These are phyloP conservation scores for Guaruba guarouba DNA, from an alignment of 2,113 vertebrate species.

Conservation along the genomic window DNA sequence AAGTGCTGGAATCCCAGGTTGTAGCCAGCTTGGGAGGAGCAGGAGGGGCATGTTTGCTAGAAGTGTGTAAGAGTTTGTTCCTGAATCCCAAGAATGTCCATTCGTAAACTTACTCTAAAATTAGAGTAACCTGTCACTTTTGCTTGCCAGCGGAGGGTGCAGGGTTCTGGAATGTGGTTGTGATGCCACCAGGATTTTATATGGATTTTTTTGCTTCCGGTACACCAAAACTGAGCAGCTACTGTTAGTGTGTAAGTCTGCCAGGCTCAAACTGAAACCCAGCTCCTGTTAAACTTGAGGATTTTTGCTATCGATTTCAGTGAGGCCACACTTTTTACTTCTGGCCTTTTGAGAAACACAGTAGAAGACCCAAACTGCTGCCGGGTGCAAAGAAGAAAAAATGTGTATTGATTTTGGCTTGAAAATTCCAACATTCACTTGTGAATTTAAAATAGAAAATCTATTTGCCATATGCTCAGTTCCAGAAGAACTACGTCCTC, in stretches of 20 bases:
- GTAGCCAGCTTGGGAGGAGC: background rate
- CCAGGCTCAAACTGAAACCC: background rate
- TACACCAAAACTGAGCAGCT: fast-evolving
- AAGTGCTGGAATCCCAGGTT: background rate
- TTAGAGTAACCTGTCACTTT: background rate
- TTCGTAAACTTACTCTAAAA: background rate
- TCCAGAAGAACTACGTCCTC: background rate
- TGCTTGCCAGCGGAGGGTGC: background rate
- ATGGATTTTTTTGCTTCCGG: background rate
- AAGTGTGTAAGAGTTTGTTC: background rate
- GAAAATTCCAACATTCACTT: background rate
- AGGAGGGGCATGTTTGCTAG: background rate
- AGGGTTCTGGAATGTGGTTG: no score
- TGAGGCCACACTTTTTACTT: background rate
- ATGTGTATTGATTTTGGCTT: background rate
- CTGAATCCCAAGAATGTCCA: background rate
- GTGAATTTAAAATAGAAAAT: conserved; percentile 16
- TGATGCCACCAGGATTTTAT: background rate
- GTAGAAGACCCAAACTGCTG: background rate
- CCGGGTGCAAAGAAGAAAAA: background rate
- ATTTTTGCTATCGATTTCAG: background rate
- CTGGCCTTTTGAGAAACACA: background rate
- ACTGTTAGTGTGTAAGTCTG: background rate
- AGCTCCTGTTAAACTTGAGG: background rate
- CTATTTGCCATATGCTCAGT: conserved; percentile 13